Evolutionary conservation across 2,797 vertebrate species (phyloP).

Genomic region (Sparidentex hasta): DNA sequence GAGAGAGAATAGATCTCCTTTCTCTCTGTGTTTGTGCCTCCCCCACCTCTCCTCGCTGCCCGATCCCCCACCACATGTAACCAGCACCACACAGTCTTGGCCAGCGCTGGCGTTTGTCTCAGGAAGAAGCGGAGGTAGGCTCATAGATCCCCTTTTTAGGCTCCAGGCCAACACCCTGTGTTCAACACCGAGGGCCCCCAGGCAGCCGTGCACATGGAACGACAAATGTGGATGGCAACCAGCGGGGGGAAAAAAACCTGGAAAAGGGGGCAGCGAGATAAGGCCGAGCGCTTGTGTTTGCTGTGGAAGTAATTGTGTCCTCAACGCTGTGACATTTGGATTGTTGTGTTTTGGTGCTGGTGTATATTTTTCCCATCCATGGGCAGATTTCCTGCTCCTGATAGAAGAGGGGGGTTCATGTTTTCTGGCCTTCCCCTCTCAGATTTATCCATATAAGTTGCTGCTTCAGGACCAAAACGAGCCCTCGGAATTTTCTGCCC

Average conservation of each 20-base stretch:
- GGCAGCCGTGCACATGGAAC: slow-evolving; percentile 55
- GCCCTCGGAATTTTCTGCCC: slow-evolving; percentile 53
- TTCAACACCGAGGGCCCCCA: slow-evolving; percentile 71
- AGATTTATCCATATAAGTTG: slow-evolving; percentile 74
- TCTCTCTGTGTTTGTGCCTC: slow-evolving; percentile 55
- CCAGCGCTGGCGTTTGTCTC: slow-evolving; percentile 69
- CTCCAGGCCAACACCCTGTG: slow-evolving; percentile 75
- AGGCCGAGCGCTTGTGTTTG: slow-evolving; percentile 68
- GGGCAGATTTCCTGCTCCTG: slow-evolving; percentile 69
- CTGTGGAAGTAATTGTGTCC: slow-evolving; percentile 74
- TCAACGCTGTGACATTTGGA: slow-evolving; percentile 54
- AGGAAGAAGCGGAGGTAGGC: slow-evolving; percentile 75
- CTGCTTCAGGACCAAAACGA: slow-evolving; percentile 42
- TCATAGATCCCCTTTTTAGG: slow-evolving; percentile 80
- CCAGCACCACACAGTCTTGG: slow-evolving; percentile 74
- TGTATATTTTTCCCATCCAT: slow-evolving; percentile 71
- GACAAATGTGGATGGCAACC: slow-evolving; percentile 63
- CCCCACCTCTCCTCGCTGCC: slow-evolving; percentile 60
- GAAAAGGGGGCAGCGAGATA: slow-evolving; percentile 54
- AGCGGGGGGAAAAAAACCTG: slow-evolving; percentile 31
- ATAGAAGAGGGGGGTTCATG: slow-evolving; percentile 25
- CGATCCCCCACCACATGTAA: slow-evolving; percentile 68
- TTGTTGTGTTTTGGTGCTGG: slow-evolving; percentile 65
- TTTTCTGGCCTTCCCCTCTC: slow-evolving; percentile 5
- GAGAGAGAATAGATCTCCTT: slow-evolving; percentile 66